Base-by-base conservation (phyloP, 1,140 invertebrate species). In the Drosophila pseudoobscura region DNA sequence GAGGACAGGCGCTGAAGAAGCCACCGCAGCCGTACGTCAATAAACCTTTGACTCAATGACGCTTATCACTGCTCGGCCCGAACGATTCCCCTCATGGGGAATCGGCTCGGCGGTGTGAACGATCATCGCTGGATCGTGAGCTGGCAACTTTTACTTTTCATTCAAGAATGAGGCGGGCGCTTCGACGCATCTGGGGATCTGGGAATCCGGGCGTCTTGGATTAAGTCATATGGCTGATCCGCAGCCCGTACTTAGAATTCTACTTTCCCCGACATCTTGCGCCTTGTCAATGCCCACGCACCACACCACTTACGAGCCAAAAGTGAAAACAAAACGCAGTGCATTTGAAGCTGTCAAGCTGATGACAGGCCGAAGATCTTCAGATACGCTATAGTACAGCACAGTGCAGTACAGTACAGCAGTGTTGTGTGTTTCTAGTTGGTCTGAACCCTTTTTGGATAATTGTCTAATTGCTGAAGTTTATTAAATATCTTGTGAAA, bases 11-110 rank as follows among this genome's bases (percentile, higher is more conserved):
- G 57, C 73, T 62, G 46, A 63, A 74, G 70, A 79, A 63, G 66
- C 58, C 65, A 54, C 29, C 41, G 43, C 70, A 70, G 22, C 50
- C 29, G 55, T 44, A 68, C 75, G 83, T 87, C 83, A 83, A 87
- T 88, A 87, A 87, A 87, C 83, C 83, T 87, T 76, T 82, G 78
- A 63, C 83, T 87, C 78, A 66, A 82, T 75, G 82, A 68, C 35
- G 62, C 68, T 87, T 80, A 71, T 20, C 20, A 57, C 68, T 44
- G 57, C 59, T 35, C 13, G 49, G 41, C 15, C 13, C 31, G 47
- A 68, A 50, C 31, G 47, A 64, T 46, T 46, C 26, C 43, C 53
- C 72, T 65, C 72, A 44, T 44, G 22, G 44, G 29, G 63, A 66
- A 35, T 31, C 8, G 11, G 22, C 17, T 69, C 22, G 54, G 47